Evolutionary conservation across 92 coral and sea anemone species (phyloP).

Genomic region (Epizoanthus illoricatus): DNA sequence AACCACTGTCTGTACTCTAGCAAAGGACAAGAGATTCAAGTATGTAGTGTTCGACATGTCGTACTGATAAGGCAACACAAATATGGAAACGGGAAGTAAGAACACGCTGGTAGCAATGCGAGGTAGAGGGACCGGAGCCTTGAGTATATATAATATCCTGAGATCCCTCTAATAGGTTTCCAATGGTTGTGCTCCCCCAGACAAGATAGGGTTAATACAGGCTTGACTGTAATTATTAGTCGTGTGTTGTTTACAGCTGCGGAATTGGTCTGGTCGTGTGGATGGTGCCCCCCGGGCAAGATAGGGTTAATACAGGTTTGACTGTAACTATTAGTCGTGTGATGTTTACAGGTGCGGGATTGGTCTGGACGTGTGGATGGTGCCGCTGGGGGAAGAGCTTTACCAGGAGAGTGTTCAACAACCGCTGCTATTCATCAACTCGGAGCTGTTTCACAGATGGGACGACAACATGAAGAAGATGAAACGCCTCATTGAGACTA

Average conservation of each 20-base stretch:
- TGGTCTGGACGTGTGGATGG: constrained; percentile 94
- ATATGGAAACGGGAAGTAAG: neutral
- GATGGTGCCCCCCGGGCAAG: constrained; percentile 70
- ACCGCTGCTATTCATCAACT: constrained; percentile 78
- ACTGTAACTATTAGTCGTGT: neutral
- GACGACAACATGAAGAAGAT: constrained; percentile 72
- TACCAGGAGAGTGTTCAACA: constrained; percentile 63
- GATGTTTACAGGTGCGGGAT: constrained; percentile 72
- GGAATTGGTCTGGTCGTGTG: constrained; percentile 91
- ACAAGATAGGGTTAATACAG: neutral
- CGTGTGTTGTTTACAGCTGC: constrained; percentile 51
- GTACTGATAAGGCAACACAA: neutral
- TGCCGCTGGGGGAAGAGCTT: constrained; percentile 81
- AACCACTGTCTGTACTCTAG: constrained; percentile 66
- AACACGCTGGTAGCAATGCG: neutral
- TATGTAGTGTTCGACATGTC: constrained; percentile 2
- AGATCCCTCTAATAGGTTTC: too few species aligned
- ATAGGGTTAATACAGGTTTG: neutral
- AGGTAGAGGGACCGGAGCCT: too few species aligned
- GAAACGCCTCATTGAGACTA: constrained; percentile 62
- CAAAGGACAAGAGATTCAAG: constrained; percentile 90
- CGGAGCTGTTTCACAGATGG: constrained; percentile 92
- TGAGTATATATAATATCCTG: too few species aligned
- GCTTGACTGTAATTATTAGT: neutral
- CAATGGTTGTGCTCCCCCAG: too few species aligned